phyloP scores from a whole-genome alignment of 2,797 vertebrate species.

The Gymnothorax reevesii region DNA sequence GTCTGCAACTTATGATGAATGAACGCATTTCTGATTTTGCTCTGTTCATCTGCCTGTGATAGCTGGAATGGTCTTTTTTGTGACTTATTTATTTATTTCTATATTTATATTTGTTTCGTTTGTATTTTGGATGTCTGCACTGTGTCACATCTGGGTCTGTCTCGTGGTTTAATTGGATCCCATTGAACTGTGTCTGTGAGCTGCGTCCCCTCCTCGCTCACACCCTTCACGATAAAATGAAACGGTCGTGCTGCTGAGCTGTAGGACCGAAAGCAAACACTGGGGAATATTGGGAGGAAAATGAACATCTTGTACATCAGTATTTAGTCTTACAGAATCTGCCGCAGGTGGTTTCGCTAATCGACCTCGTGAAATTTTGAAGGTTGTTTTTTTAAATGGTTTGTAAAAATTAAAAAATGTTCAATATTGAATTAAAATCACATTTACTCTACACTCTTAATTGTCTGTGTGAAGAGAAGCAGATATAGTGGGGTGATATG shows the following conservation, averaged over 20 bases:
- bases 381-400: background rate
- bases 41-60: conserved; percentile 71
- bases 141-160: conserved; percentile 66
- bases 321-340: background rate
- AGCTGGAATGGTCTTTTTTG: conserved; percentile 52
- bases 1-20: conserved; percentile 81
- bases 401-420: background rate
- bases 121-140: conserved; percentile 50
- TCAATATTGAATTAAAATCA: background rate
- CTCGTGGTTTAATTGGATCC: conserved; percentile 73
- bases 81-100: conserved; percentile 37
- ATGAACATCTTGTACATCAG: background rate
- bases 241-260: conserved; percentile 14
- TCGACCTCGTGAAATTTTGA: background rate
- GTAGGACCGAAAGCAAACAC: conserved; percentile 23
- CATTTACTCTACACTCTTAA: background rate
- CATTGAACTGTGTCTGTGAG: conserved; percentile 70
- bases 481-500: background rate
- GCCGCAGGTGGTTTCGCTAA: background rate
- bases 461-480: background rate
- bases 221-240: conserved; percentile 27
- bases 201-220: conserved; percentile 63
- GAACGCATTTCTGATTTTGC: conserved; percentile 74
- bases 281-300: background rate
- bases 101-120: conserved; percentile 27